phyloP scores from a whole-genome alignment of 1,140 invertebrate genomes.

The Acromyrmex charruanus region DNA sequence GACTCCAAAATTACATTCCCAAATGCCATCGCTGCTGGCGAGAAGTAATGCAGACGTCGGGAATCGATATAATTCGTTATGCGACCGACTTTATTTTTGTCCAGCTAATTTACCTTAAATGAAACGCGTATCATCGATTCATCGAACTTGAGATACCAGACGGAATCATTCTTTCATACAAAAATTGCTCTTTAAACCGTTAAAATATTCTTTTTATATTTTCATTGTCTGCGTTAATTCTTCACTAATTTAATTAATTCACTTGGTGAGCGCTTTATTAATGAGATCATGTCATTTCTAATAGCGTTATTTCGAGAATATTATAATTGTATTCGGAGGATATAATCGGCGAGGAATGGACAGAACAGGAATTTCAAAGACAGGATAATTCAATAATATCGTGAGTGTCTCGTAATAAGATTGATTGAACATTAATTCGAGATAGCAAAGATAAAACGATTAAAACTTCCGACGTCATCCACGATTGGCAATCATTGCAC shows the following conservation, averaged over 20 bases:
- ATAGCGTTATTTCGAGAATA: conserved; percentile 17
- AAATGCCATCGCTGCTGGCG: conserved; percentile 41
- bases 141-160: not conserved
- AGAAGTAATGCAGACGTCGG: conserved; percentile 57
- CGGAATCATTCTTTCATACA: conserved; percentile 7
- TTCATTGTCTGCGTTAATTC: not conserved
- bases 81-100: conserved; percentile 47
- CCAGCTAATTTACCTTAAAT: conserved; percentile 33
- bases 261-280: not conserved
- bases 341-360: conserved; percentile 30
- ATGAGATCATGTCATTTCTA: conserved; percentile 37
- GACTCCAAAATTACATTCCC: conserved; percentile 52
- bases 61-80: conserved; percentile 61
- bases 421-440: conserved; percentile 36
- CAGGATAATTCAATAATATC: conserved; percentile 18
- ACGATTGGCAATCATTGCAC: conserved; percentile 6
- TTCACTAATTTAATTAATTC: conserved; percentile 19
- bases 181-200: not conserved
- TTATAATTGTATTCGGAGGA: conserved; percentile 28
- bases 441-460: conserved; percentile 6
- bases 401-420: conserved; percentile 9
- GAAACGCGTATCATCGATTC: conserved; percentile 46
- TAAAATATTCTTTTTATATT: not conserved
- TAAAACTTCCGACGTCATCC: not conserved
- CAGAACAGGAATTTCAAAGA: conserved; percentile 33